A percentile compares a stretch with the other conserved stretches of the same genome.
These are phyloP conservation scores for Phalloptychus januarius DNA, from an alignment of 2,797 vertebrate genomes.

Conservation along the genomic window DNA sequence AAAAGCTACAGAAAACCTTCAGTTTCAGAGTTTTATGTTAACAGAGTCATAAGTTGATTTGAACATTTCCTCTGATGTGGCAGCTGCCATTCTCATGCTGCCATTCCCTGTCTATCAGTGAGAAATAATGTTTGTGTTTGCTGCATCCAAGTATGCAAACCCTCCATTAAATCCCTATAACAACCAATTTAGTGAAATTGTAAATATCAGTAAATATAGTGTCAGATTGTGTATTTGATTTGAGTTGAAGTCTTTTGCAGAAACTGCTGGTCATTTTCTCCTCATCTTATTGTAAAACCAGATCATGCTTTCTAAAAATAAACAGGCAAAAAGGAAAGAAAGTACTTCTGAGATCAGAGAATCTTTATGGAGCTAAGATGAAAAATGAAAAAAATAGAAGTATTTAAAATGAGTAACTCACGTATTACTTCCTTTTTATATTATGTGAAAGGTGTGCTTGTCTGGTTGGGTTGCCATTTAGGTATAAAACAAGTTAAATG, in stretches of 20 bases:
- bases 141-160: not conserved
- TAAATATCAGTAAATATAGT: not conserved
- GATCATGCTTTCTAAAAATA: not conserved
- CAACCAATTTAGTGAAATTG: not conserved
- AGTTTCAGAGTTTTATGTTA: not conserved
- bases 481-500: not conserved
- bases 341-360: not conserved
- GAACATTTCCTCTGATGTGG: not conserved
- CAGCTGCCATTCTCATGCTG: no score
- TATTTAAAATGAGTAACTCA: not conserved
- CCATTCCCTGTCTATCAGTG: no score
- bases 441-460: not conserved
- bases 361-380: not conserved
- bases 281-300: not conserved
- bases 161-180: not conserved
- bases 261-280: not conserved
- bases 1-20: not conserved
- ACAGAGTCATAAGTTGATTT: not conserved
- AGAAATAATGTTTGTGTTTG: not conserved
- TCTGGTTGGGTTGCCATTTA: not conserved
- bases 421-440: not conserved
- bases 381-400: not conserved
- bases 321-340: not conserved
- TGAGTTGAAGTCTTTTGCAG: not conserved
- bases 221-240: not conserved